Conservation (phyloP, 2,888 invertebrate genomes). For the Aquatica leii region DNA sequence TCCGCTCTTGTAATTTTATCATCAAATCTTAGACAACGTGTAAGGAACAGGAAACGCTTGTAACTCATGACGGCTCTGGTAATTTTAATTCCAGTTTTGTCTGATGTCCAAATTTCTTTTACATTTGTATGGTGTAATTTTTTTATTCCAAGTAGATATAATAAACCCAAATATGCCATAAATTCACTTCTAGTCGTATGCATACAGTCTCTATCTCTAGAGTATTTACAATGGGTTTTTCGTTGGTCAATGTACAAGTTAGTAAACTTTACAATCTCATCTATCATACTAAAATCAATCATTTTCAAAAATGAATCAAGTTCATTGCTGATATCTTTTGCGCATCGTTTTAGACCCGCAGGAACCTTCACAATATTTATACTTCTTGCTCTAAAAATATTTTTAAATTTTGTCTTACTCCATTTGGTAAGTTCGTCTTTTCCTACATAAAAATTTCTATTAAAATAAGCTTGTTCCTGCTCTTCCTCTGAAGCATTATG, state of each 20-base stretch:
- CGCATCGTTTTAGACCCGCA: background rate
- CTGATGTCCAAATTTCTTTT: too few relatives aligned
- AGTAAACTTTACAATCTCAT: background rate
- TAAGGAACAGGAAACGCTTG: too few relatives aligned
- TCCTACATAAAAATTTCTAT: background rate
- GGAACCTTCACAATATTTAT: constrained; percentile 5
- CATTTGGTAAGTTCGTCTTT: background rate
- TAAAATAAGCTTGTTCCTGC: too few relatives aligned
- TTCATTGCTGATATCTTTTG: too few relatives aligned
- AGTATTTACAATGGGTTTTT: background rate
- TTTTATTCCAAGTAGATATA: constrained; percentile 33
- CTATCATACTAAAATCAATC: too few relatives aligned
- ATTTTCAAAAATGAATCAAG: too few relatives aligned
- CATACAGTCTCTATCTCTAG: too few relatives aligned
- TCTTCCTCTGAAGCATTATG: too few relatives aligned
- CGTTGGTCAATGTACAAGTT: background rate
- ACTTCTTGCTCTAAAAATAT: background rate
- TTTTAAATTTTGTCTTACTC: background rate
- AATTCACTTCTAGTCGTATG: too few relatives aligned
- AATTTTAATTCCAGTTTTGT: constrained; percentile 36
- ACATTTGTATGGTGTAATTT: constrained; percentile 32
- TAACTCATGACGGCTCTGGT: constrained; percentile 37
- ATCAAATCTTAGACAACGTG: too few relatives aligned
- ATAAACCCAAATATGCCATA: too few relatives aligned
- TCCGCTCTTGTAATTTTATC: constrained; percentile 36